A percentile compares a stretch with the other conserved stretches of the same genome.
Conservation (phyloP, 2,113 vertebrate genomes). For the Neolamprologus brichardi region DNA sequence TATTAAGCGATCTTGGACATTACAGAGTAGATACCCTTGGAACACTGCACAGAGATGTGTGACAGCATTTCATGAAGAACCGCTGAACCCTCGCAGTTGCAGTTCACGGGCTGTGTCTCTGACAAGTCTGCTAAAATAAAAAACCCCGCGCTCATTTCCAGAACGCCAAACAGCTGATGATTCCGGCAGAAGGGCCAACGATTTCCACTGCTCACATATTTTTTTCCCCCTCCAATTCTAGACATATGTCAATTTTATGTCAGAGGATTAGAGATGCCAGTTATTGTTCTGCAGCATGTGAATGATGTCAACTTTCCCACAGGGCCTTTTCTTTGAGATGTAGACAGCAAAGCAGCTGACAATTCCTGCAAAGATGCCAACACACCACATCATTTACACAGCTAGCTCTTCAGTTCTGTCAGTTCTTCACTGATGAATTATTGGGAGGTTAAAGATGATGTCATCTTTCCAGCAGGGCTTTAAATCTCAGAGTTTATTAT, state of each 20-base stretch:
- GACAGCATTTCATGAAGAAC: constrained; percentile 31
- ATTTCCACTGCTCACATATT: constrained; percentile 33
- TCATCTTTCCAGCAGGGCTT: constrained; percentile 31
- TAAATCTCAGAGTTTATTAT: constrained; percentile 19
- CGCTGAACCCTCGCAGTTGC: constrained; percentile 30
- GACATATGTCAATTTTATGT: constrained; percentile 58
- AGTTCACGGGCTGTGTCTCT: constrained; percentile 45
- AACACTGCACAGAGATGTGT: constrained; percentile 13
- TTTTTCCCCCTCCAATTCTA: not conserved
- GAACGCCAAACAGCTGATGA: constrained; percentile 52
- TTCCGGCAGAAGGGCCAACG: constrained; percentile 15
- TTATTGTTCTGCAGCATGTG: constrained; percentile 44
- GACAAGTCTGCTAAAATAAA: constrained; percentile 26
- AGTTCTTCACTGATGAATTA: constrained; percentile 10
- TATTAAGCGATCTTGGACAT: constrained; percentile 36
- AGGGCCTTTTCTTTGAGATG: constrained; percentile 12
- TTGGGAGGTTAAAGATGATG: constrained; percentile 1
- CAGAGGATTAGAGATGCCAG: constrained; percentile 25
- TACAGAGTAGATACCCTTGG: not conserved
- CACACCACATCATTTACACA: constrained; percentile 41
- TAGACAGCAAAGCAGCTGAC: constrained; percentile 41
- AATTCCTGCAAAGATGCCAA: constrained; percentile 39
- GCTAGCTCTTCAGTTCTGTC: constrained; percentile 18
- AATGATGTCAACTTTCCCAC: constrained; percentile 52
- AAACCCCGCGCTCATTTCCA: constrained; percentile 28